These are phyloP conservation scores for Xestobium rufovillosum DNA, from an alignment of 2,888 invertebrate species.

Conservation along the genomic window DNA sequence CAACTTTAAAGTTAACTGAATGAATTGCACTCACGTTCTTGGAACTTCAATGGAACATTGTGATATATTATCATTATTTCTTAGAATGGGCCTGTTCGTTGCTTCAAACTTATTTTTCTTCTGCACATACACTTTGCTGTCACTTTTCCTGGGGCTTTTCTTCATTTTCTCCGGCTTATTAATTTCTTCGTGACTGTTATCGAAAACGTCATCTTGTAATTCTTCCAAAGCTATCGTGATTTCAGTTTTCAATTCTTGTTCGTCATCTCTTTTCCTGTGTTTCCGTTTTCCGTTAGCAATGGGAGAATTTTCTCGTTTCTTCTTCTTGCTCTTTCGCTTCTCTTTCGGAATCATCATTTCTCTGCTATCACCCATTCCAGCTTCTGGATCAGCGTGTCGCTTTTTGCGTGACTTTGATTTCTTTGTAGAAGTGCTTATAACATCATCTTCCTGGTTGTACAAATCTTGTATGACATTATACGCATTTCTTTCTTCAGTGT, in stretches of 20 bases:
- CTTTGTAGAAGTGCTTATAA: constrained; percentile 33
- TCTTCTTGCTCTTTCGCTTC: constrained; percentile 41
- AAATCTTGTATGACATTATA: constrained; percentile 41
- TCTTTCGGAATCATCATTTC: constrained; percentile 45
- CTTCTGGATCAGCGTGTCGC: constrained; percentile 30
- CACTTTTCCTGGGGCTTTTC: constrained; percentile 37
- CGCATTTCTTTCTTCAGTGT: constrained; percentile 40
- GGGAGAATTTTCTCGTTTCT: constrained; percentile 37
- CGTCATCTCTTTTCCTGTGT: constrained; percentile 39
- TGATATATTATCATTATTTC: no score
- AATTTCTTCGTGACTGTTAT: constrained; percentile 34
- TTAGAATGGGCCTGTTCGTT: constrained; percentile 28
- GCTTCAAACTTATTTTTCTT: constrained; percentile 41
- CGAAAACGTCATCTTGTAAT: constrained; percentile 44
- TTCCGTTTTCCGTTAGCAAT: constrained; percentile 33
- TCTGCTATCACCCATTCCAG: constrained; percentile 38
- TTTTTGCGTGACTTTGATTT: constrained; percentile 41
- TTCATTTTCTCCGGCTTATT: constrained; percentile 31
- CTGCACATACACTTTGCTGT: constrained; percentile 42
- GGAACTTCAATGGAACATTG: no score
- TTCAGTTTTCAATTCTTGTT: constrained; percentile 38
- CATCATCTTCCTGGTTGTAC: constrained; percentile 35
- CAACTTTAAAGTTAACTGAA: no score
- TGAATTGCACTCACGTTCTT: no score
- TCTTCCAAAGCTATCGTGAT: constrained; percentile 42